Evolutionary conservation across 2,113 vertebrate species (phyloP), one percentile per base, ranked within the genome.

Genomic region (Clarias magur): DNA sequence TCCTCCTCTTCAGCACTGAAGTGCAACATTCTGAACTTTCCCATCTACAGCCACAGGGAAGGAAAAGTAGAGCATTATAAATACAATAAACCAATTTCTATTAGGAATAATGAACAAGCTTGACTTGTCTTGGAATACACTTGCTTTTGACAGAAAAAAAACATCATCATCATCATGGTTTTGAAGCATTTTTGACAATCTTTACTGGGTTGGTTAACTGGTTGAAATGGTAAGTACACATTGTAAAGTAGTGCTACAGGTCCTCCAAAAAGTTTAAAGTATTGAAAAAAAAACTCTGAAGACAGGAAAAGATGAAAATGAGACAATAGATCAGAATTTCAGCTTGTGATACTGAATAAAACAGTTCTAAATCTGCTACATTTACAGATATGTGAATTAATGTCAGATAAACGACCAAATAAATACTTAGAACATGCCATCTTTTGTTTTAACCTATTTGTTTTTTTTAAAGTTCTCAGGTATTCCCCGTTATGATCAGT

Each of bases 21-120:
- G 80, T 96, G 94, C 2, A 99, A 94, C 91, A 94, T 96, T 86
- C 97, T 93, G 86, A 99, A 99, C 90, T 97, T 98, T 85, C 96
- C 96, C 95, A 99, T 94, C 98, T 99, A 92, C 73, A 89, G 91
- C 60, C 62, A 84, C 7, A 90, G 27, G 76, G 62, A 53, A 56
- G n/a, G 38, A 82, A 7, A 27, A 60, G 12, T 11, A 63, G 4
- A 57, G 27, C 19, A 23, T 76, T 56, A 62, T 17, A 80, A 83
- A 30, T 19, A 34, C 25, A 83, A 62, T 25, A 13, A n/a, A 2
- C 15, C 19, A 48, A 30, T 62, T 56, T 11, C 6, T 9, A n/a
- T 82, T 63, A 53, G 12, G 21, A 25, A 25, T 7, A 10, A 42
- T 42, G 10, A 73, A 48, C 19, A 53, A 15, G 7, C 27, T 78